Percentiles rank a stretch among this genome's conserved stretches.
These are phyloP conservation scores for Enteromius paludinosus DNA, from an alignment of 2,797 vertebrate species.

Conservation along the genomic window DNA sequence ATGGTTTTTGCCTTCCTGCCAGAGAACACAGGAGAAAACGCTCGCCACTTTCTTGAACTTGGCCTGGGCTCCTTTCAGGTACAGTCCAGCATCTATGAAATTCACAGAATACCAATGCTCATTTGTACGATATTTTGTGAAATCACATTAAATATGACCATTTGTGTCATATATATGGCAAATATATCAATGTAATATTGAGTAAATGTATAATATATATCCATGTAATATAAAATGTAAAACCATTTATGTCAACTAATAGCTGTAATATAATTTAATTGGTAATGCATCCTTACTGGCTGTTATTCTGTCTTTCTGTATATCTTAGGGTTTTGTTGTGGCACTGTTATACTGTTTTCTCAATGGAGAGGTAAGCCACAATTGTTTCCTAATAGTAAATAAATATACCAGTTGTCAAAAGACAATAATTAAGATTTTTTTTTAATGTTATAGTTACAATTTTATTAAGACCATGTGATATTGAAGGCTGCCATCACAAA, in stretches of 20 bases:
- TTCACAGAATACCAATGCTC: background rate
- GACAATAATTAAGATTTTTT: background rate
- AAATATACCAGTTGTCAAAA: background rate
- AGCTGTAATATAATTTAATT: background rate
- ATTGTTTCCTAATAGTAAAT: background rate
- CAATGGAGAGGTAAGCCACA: constrained; percentile 85
- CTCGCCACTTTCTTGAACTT: constrained; percentile 91
- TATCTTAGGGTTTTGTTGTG: constrained; percentile 86
- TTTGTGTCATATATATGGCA: background rate
- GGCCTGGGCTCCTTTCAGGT: constrained; percentile 95
- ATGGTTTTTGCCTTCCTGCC: constrained; percentile 95
- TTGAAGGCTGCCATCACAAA: background rate
- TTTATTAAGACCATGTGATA: background rate
- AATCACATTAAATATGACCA: background rate
- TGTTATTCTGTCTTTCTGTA: background rate
- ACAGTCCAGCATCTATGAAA: constrained; percentile 25
- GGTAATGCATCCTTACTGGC: background rate
- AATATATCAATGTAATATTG: background rate
- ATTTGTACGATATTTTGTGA: background rate
- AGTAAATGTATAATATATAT: background rate
- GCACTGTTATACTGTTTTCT: constrained; percentile 91
- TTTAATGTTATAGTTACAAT: background rate
- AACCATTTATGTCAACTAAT: background rate
- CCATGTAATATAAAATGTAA: background rate
- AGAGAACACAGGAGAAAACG: constrained; percentile 84